Conservation (phyloP, 2,113 vertebrate genomes). For the Chionomys nivalis region DNA sequence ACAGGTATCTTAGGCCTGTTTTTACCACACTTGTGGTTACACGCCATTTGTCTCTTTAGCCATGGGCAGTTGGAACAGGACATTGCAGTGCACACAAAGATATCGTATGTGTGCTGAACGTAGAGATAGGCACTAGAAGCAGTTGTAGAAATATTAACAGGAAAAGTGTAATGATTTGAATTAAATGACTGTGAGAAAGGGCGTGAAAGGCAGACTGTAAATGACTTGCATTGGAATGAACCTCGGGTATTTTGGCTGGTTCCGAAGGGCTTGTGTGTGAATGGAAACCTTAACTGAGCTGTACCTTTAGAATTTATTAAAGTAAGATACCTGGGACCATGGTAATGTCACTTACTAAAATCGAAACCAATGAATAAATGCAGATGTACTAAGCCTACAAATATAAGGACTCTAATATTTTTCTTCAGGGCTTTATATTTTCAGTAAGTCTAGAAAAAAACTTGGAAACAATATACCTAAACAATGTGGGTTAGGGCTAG, state of each 20-base stretch:
- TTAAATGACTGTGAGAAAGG: neutral
- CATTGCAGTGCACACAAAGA: neutral
- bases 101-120: neutral
- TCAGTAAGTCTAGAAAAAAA: constrained; percentile 22
- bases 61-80: neutral
- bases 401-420: neutral
- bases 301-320: neutral
- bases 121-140: neutral
- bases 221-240: neutral
- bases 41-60: neutral
- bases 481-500: neutral
- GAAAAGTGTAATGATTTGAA: neutral
- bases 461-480: neutral
- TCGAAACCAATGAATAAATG: neutral
- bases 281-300: neutral
- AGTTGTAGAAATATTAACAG: neutral
- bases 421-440: neutral
- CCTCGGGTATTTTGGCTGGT: neutral
- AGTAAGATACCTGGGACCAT: neutral
- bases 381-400: neutral
- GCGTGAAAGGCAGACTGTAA: neutral
- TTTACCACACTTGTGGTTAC: neutral
- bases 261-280: neutral
- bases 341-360: neutral
- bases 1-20: neutral